Base-by-base conservation (phyloP, 2,888 invertebrate species). In the Zeuzera pyrina region DNA sequence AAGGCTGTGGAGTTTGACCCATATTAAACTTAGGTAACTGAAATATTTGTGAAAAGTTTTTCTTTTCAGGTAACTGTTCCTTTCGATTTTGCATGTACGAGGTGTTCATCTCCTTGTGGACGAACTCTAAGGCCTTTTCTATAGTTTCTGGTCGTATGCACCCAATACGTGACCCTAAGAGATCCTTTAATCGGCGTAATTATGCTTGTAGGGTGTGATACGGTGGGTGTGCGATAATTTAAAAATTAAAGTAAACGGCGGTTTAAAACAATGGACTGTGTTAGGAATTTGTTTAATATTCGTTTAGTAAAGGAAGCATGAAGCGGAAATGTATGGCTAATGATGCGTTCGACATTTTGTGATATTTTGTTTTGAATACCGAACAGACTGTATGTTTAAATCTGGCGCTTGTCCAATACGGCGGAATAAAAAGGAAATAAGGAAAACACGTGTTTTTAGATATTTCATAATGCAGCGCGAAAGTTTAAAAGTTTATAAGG, bases 311-410 rank as follows among this genome's bases (percentile, higher is more conserved):
- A 19, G 10, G 28, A n/a, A 2, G 22, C 28, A 12, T n/a, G 27
- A 14, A n/a, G 13, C n/a, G n/a, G n/a, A n/a, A 13, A 6, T 32
- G 11, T 32, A 32, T 21, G 27, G 11, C 19, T 26, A 12, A 8
- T 14, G 13, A 10, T 32, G 21, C 3, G 28, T 29, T 12, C 33
- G 15, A 12, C 34, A 34, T 7, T 36, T 33, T 4, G 37, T 19
- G 15, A 42, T 39, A 25, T 35, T 40, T 27, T 39, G 37, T n/a
- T 39, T 36, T 23, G 39, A 25, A n/a, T n/a, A n/a, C n/a, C n/a
- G n/a, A n/a, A n/a, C n/a, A n/a, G n/a, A n/a, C n/a, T n/a, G n/a
- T n/a, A n/a, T n/a, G n/a, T n/a, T n/a, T n/a, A n/a, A n/a, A n/a
- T n/a, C n/a, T n/a, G n/a, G n/a, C n/a, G n/a, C n/a, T n/a, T n/a